Evolutionary conservation across 2,113 vertebrate genomes (phyloP).

Genomic region (Trochalopteron elliotii): DNA sequence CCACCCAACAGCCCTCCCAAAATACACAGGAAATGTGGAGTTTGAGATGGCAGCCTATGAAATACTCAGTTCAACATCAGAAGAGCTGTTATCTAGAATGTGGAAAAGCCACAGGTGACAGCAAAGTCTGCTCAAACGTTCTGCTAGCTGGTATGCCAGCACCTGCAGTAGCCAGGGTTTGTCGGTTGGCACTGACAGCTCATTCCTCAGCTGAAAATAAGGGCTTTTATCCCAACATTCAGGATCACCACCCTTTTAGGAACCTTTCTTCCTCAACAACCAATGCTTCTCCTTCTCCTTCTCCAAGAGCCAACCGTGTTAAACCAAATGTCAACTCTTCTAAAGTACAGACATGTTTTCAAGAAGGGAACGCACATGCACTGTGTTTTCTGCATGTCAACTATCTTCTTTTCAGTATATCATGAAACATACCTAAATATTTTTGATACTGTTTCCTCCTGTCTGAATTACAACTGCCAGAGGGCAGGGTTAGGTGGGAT

Average conservation of each 20-base stretch:
- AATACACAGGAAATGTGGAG: rapidly evolving
- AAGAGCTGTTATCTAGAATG: rapidly evolving
- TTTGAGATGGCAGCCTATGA: background rate
- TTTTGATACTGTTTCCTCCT: background rate
- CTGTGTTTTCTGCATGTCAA: background rate
- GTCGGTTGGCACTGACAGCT: background rate
- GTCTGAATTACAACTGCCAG: background rate
- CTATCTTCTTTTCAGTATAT: background rate
- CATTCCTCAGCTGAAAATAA: background rate
- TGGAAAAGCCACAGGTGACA: background rate
- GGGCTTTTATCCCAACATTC: background rate
- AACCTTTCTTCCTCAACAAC: background rate
- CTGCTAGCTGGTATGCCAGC: background rate
- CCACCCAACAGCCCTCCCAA: background rate
- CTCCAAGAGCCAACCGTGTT: background rate
- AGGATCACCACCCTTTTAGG: background rate
- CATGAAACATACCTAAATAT: background rate
- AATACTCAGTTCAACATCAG: background rate
- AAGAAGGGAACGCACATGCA: background rate
- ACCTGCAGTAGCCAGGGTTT: background rate
- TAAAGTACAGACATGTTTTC: background rate
- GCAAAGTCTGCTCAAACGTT: background rate
- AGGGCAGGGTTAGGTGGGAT: too few relatives aligned
- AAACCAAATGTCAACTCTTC: background rate
- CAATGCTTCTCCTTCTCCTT: background rate